Percentiles rank a stretch among this genome's conserved stretches.
Evolutionary conservation across 2,888 invertebrate species (phyloP).

Genomic region (Agonum fuliginosum): DNA sequence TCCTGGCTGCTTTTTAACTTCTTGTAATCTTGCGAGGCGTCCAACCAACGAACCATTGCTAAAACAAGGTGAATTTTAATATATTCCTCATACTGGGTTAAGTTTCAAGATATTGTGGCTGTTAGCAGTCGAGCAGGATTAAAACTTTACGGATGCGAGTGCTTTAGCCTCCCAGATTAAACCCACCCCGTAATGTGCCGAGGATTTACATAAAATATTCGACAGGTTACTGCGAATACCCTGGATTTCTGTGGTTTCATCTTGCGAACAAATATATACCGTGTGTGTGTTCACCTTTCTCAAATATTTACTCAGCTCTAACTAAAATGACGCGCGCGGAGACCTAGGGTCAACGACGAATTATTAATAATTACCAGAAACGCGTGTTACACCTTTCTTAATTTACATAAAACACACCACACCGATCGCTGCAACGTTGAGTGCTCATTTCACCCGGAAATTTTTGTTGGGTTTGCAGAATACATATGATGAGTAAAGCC

Average conservation of each 20-base stretch:
- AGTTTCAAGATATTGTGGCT: constrained; percentile 52
- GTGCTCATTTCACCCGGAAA: background rate
- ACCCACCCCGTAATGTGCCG: constrained; percentile 47
- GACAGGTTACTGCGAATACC: constrained; percentile 46
- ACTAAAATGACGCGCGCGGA: background rate
- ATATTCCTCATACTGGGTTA: constrained; percentile 45
- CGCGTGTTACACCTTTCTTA: background rate
- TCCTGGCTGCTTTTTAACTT: background rate
- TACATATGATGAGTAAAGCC: background rate
- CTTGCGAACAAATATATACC: constrained; percentile 11
- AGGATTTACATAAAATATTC: constrained; percentile 58
- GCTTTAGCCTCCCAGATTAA: constrained; percentile 30
- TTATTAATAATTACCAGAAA: constrained; percentile 17
- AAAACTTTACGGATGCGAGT: constrained; percentile 54
- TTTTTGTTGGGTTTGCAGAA: background rate
- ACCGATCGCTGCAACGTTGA: background rate
- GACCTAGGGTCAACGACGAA: background rate
- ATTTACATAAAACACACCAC: no score
- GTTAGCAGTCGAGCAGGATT: constrained; percentile 54
- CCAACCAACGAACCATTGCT: background rate
- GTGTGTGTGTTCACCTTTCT: background rate
- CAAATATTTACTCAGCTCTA: constrained; percentile 26
- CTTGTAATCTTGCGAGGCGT: background rate
- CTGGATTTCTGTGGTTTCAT: constrained; percentile 15
- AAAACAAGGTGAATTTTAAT: constrained; percentile 54